Evolutionary conservation across 2,888 invertebrate species (phyloP).

Genomic region (Podotricha telesiphe): DNA sequence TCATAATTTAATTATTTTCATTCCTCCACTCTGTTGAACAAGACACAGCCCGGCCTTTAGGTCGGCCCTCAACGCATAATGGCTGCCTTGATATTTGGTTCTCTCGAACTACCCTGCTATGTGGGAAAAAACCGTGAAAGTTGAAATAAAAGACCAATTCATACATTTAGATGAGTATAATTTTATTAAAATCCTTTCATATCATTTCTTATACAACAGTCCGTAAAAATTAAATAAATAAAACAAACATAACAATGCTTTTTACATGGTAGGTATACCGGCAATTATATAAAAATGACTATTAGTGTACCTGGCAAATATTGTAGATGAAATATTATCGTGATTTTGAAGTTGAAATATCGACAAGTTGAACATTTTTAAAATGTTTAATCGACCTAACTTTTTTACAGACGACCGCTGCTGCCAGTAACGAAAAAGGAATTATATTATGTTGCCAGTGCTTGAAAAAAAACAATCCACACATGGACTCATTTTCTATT

Average conservation of each 20-base stretch:
- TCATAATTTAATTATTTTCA: no score
- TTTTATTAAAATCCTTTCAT: slow-evolving; percentile 67
- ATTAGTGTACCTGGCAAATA: neutral
- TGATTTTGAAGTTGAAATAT: slow-evolving; percentile 4
- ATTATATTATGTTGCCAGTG: slow-evolving; percentile 47
- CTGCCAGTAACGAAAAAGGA: slow-evolving; percentile 29
- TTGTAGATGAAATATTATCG: neutral
- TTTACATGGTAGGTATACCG: neutral
- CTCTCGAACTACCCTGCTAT: no score
- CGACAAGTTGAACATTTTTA: slow-evolving; percentile 56
- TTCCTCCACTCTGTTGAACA: no score
- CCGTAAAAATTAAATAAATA: slow-evolving; percentile 47
- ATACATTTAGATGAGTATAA: slow-evolving; percentile 55
- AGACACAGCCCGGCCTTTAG: no score
- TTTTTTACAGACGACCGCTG: slow-evolving; percentile 45
- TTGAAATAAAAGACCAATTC: slow-evolving; percentile 7
- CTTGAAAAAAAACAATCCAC: slow-evolving; percentile 33
- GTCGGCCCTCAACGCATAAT: no score
- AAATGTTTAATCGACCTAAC: slow-evolving; percentile 56
- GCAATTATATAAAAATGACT: slow-evolving; percentile 21
- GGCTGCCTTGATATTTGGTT: no score
- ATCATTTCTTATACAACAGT: slow-evolving; percentile 53
- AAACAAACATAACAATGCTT: slow-evolving; percentile 26
- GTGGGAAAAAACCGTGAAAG: no score
- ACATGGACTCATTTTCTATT: slow-evolving; percentile 40